A percentile compares a stretch with the other conserved stretches of the same genome.
These are phyloP conservation scores for Agrilus cyanescens DNA, from an alignment of 2,888 invertebrate genomes.

Conservation along the genomic window DNA sequence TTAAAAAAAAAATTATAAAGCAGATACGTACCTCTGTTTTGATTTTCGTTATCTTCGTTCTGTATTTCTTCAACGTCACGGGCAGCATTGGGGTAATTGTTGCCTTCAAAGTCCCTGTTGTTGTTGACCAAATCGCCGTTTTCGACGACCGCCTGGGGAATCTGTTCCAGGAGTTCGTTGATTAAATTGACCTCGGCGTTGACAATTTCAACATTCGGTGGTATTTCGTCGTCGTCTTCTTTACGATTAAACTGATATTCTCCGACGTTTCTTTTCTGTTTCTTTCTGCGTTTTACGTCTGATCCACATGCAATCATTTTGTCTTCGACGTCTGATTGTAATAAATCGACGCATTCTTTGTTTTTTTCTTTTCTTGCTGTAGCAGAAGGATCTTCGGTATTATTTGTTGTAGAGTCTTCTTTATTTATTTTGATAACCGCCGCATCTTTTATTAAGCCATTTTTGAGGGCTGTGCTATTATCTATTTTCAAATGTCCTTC, in stretches of 20 bases:
- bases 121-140: constrained; percentile 43
- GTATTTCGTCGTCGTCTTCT: constrained; percentile 14
- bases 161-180: constrained; percentile 8
- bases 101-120: constrained; percentile 40
- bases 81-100: constrained; percentile 31
- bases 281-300: too few species aligned
- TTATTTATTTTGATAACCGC: too few species aligned
- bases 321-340: too few species aligned
- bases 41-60: constrained; percentile 16
- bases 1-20: not conserved
- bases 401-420: too few species aligned
- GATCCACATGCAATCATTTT: too few species aligned
- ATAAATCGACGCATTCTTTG: too few species aligned
- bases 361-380: too few species aligned
- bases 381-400: too few species aligned
- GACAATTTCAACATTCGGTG: constrained; percentile 1
- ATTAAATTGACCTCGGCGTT: not conserved
- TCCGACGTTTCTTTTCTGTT: not conserved
- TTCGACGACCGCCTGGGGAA: constrained; percentile 28
- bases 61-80: constrained; percentile 20
- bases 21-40: constrained; percentile 10
- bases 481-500: too few species aligned
- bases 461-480: too few species aligned
- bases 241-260: constrained; percentile 7
- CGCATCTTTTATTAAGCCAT: too few species aligned